Evolutionary conservation across 2,888 invertebrate genomes (phyloP).

Genomic region (Tridacna crocea): DNA sequence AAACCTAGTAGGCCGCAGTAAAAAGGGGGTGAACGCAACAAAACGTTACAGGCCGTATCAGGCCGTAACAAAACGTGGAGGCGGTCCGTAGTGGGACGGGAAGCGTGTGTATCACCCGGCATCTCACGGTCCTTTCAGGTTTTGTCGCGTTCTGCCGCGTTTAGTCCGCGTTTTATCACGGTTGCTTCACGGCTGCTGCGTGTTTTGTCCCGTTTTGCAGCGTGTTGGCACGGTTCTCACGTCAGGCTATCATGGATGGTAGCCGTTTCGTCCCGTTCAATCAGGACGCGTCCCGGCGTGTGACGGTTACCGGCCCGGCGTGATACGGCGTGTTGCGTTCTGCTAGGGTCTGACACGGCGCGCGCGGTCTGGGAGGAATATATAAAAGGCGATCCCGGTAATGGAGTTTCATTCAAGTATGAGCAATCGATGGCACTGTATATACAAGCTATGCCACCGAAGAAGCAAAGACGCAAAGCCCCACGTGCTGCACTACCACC

Average conservation of each 20-base stretch:
- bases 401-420: neutral
- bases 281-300: too few relatives aligned
- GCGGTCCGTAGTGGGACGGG: too few relatives aligned
- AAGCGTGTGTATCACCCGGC: too few relatives aligned
- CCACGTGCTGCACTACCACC: neutral
- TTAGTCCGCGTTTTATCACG: too few relatives aligned
- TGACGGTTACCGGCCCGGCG: too few relatives aligned
- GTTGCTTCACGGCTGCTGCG: too few relatives aligned
- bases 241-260: too few relatives aligned
- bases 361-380: neutral
- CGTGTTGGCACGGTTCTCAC: too few relatives aligned
- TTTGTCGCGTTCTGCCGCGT: too few relatives aligned
- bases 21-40: neutral
- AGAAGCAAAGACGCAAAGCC: neutral
- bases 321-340: neutral
- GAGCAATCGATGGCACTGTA: neutral
- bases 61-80: neutral
- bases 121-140: too few relatives aligned
- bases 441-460: neutral
- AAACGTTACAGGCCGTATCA: neutral
- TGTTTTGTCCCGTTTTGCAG: too few relatives aligned
- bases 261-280: too few relatives aligned
- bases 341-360: neutral
- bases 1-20: neutral
- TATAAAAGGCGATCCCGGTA: neutral